Percentiles rank a stretch among this genome's conserved stretches.
Conservation (phyloP, 2,113 vertebrate genomes). For the Collichthys lucidus region DNA sequence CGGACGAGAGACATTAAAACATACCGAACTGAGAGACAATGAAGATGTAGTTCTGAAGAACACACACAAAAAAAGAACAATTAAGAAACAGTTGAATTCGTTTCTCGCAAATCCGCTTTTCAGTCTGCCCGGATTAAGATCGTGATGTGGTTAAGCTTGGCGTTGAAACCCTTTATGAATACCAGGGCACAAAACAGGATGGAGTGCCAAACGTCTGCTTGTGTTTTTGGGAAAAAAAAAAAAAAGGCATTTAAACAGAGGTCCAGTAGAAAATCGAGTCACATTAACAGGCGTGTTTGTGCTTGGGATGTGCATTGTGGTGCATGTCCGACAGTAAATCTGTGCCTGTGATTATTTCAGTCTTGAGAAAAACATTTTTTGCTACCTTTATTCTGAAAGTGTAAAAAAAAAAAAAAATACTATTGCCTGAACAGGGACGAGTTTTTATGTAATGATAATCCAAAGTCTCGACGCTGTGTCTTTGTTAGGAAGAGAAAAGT, state of each 20-base stretch:
- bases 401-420: constrained; percentile 25
- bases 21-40: not conserved
- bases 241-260: constrained; percentile 48
- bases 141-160: constrained; percentile 21
- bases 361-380: constrained; percentile 12
- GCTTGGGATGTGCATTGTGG: constrained; percentile 45
- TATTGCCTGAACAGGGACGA: constrained; percentile 15
- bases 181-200: constrained; percentile 47
- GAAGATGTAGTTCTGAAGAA: not conserved
- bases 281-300: constrained; percentile 27
- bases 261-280: constrained; percentile 28
- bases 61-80: not conserved
- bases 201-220: constrained; percentile 63
- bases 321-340: constrained; percentile 32
- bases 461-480: not conserved
- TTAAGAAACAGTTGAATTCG: not conserved
- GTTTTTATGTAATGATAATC: not conserved
- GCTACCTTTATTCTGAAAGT: not conserved
- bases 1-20: not conserved
- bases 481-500: constrained; percentile 4
- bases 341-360: constrained; percentile 15
- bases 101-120: constrained; percentile 9
- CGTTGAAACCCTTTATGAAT: constrained; percentile 50
- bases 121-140: constrained; percentile 26
- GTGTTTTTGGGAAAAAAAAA: constrained; percentile 33